Evolutionary conservation across 2,888 invertebrate species (phyloP).

Genomic region (Xanthorhoe spadicearia): DNA sequence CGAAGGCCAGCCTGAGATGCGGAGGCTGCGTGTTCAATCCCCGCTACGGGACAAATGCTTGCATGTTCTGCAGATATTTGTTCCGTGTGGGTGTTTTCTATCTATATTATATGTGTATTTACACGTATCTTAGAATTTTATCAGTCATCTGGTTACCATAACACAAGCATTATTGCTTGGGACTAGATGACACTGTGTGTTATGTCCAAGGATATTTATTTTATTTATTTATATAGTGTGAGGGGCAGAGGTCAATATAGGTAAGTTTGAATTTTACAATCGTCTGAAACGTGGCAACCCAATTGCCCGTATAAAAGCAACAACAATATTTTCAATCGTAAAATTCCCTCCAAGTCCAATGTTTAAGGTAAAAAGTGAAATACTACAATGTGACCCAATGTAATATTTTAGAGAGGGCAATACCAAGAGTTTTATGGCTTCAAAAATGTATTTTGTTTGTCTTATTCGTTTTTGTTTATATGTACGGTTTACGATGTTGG

Average conservation of each 20-base stretch:
- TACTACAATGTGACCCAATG: conserved; percentile 42
- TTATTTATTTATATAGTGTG: no score
- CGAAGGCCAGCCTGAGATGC: no score
- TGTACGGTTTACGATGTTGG: conserved; percentile 15
- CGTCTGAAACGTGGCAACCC: background rate
- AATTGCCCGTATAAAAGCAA: background rate
- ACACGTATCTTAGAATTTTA: no score
- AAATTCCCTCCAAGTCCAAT: conserved; percentile 3
- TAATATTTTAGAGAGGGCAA: conserved; percentile 43
- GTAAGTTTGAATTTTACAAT: background rate
- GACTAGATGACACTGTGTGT: no score
- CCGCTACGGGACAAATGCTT: no score
- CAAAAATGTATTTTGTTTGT: conserved; percentile 45
- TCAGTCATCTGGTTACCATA: no score
- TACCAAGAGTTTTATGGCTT: conserved; percentile 42
- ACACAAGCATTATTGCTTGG: no score
- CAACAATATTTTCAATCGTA: background rate
- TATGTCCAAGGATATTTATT: no score
- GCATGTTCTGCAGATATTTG: no score
- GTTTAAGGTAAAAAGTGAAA: background rate
- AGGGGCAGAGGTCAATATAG: background rate
- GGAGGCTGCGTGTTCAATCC: no score
- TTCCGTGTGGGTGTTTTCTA: no score
- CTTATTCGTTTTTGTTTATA: conserved; percentile 31
- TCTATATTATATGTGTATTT: no score